phyloP scores from a whole-genome alignment of 2,888 invertebrate species.

The Plemyria rubiginata region DNA sequence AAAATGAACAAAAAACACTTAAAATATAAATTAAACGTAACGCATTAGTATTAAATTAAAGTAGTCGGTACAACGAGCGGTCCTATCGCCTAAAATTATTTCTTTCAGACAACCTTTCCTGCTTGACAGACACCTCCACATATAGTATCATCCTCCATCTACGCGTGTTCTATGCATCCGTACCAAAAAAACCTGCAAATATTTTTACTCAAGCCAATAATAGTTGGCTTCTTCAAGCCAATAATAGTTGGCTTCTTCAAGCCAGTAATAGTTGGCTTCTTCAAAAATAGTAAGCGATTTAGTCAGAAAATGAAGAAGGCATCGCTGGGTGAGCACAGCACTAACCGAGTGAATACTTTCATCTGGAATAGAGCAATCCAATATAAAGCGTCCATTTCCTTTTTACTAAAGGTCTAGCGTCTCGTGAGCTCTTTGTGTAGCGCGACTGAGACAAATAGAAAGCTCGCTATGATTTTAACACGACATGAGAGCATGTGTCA shows the following conservation, averaged over 20 bases:
- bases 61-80: too few species aligned
- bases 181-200: too few species aligned
- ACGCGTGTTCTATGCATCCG: too few species aligned
- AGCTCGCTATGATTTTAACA: not conserved
- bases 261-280: not conserved
- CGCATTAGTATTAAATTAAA: too few species aligned
- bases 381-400: constrained; percentile 25
- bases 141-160: too few species aligned
- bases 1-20: too few species aligned
- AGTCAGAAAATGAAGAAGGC: constrained; percentile 2
- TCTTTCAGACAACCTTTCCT: too few species aligned
- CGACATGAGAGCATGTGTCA: too few species aligned
- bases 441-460: constrained; percentile 8
- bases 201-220: not conserved
- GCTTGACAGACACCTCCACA: too few species aligned
- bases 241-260: not conserved
- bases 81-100: too few species aligned
- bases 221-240: not conserved
- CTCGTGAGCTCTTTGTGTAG: constrained; percentile 17
- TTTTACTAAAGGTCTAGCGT: constrained; percentile 20
- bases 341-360: constrained; percentile 4
- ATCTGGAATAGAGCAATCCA: constrained; percentile 18
- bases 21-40: too few species aligned
- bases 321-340: not conserved
- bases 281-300: not conserved